These are phyloP conservation scores for Aphis craccivora DNA, from an alignment of 1,140 invertebrate species.

Conservation along the genomic window DNA sequence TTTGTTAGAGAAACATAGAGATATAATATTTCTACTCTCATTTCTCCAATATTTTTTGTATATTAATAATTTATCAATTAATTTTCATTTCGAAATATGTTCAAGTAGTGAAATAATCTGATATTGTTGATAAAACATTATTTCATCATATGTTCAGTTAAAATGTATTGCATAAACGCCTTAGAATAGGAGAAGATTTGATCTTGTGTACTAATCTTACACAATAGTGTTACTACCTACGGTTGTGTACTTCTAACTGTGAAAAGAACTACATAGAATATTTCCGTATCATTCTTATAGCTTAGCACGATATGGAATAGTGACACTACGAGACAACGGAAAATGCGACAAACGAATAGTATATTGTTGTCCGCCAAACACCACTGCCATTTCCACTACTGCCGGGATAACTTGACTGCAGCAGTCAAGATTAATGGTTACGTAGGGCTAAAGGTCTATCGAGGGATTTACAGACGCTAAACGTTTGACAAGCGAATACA, in stretches of 20 bases:
- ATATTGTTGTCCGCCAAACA: neutral
- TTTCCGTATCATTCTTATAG: neutral
- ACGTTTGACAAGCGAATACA: slow-evolving; percentile 53
- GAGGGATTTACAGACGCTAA: slow-evolving; percentile 50
- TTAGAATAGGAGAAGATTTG: neutral
- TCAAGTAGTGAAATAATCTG: neutral
- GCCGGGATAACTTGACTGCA: neutral
- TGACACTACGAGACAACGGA: neutral
- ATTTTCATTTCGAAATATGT: neutral
- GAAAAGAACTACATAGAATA: neutral
- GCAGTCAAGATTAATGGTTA: slow-evolving; percentile 39
- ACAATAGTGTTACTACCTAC: neutral
- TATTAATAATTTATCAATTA: too few relatives aligned
- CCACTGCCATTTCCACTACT: neutral
- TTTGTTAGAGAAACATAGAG: too few relatives aligned
- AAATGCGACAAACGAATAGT: neutral
- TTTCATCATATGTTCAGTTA: neutral
- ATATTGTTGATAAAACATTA: neutral
- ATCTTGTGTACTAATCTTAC: neutral
- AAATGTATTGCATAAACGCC: neutral
- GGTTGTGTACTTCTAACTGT: neutral
- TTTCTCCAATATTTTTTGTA: too few relatives aligned
- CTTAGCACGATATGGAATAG: neutral
- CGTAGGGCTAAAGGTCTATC: slow-evolving; percentile 25
- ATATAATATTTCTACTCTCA: too few relatives aligned